Evolutionary conservation across 2,113 vertebrate genomes (phyloP).

Genomic region (Vireo altiloquus): DNA sequence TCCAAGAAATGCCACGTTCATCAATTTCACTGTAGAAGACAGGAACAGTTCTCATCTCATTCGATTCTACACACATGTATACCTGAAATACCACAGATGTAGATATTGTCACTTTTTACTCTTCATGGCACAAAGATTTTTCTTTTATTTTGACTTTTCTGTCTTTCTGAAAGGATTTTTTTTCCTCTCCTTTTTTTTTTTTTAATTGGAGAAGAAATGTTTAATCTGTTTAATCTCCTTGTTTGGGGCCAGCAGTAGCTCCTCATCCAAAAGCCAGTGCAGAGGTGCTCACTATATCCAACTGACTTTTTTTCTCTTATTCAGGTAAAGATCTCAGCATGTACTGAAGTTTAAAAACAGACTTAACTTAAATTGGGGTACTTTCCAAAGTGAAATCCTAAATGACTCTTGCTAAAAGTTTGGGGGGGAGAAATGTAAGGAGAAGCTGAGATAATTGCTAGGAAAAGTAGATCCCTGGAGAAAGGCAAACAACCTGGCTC

Average conservation of each 20-base stretch:
- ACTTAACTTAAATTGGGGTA: background rate
- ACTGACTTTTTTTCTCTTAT: background rate
- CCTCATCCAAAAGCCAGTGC: background rate
- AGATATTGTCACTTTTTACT: background rate
- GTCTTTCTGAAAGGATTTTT: background rate
- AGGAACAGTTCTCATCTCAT: background rate
- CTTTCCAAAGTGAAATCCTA: background rate
- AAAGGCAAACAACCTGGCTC: background rate
- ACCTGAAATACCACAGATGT: background rate
- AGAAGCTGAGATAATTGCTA: background rate
- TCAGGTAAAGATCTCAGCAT: background rate
- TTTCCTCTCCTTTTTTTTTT: background rate
- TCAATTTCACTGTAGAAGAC: background rate
- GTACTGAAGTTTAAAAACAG: background rate
- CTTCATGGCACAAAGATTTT: background rate
- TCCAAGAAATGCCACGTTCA: background rate
- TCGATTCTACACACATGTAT: background rate
- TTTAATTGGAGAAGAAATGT: background rate
- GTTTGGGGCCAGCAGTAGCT: background rate
- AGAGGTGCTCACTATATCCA: background rate
- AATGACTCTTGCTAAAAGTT: background rate
- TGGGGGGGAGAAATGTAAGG: background rate
- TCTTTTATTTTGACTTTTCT: background rate
- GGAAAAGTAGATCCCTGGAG: background rate
- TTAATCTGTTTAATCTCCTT: background rate